Conservation (phyloP, 2,888 invertebrate species). For the Myopa testacea region DNA sequence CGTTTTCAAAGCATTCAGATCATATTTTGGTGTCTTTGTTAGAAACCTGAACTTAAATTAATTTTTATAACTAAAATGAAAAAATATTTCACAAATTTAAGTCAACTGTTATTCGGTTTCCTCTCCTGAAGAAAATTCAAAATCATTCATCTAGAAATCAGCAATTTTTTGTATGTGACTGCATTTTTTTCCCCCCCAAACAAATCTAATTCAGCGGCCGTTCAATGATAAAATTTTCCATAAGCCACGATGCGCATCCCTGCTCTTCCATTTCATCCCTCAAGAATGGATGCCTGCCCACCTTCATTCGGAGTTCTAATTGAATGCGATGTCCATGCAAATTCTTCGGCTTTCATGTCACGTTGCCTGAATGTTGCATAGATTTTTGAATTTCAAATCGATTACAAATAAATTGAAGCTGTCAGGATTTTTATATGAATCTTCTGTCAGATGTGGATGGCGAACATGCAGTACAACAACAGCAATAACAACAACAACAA, state of each 20-base stretch:
- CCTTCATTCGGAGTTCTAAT: conserved; percentile 26
- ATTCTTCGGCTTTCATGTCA: background rate
- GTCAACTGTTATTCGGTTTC: no score
- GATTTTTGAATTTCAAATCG: conserved; percentile 28
- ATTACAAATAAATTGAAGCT: conserved; percentile 37
- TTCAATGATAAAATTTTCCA: no score
- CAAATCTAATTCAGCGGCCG: background rate
- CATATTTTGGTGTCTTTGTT: no score
- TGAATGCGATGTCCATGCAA: conserved; percentile 26
- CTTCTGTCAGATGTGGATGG: conserved; percentile 28
- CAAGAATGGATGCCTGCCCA: background rate
- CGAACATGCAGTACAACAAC: conserved; percentile 23
- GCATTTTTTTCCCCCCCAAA: no score
- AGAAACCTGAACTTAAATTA: no score
- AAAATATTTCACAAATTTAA: no score
- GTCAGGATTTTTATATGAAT: conserved; percentile 30
- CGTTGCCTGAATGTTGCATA: background rate
- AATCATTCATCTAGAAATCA: no score
- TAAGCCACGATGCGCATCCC: background rate
- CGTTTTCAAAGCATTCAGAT: no score
- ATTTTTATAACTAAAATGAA: no score
- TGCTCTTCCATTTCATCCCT: background rate
- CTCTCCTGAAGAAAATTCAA: no score
- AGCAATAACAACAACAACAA: conserved; percentile 9
- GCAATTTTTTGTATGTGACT: no score